These are phyloP conservation scores for Myotis daubentonii DNA, from an alignment of 2,797 vertebrate species.

Conservation along the genomic window DNA sequence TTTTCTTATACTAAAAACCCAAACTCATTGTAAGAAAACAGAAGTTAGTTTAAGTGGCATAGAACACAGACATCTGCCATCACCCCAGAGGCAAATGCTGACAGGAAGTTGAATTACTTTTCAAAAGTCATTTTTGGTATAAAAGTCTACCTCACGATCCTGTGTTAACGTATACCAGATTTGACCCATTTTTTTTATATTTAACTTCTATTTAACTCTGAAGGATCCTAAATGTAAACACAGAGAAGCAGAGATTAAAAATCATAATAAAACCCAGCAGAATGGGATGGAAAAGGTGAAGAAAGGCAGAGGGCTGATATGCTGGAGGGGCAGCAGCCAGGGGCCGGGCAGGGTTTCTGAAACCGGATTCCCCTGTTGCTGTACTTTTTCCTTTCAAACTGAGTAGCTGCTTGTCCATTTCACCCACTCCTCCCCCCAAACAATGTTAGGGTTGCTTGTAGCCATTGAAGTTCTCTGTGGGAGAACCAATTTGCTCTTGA, in stretches of 20 bases:
- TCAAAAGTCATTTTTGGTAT: neutral
- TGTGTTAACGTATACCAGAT: neutral
- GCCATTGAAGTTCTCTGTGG: neutral
- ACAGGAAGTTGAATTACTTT: neutral
- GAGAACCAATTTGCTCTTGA: neutral
- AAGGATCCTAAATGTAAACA: slow-evolving; percentile 5
- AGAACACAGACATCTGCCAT: neutral
- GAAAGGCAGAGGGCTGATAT: neutral
- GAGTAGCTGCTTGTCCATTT: neutral
- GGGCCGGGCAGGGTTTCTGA: neutral
- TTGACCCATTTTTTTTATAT: neutral
- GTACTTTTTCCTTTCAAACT: neutral
- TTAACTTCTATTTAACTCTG: neutral
- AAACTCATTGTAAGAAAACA: neutral
- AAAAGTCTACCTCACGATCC: neutral
- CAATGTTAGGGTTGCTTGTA: neutral
- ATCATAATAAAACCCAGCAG: neutral
- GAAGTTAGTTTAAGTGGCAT: neutral
- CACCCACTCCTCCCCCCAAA: neutral
- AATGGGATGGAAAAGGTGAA: neutral
- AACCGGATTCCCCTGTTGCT: neutral
- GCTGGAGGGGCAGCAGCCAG: neutral
- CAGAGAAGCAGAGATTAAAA: neutral
- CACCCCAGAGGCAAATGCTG: neutral
- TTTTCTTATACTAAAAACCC: neutral